phyloP scores from a whole-genome alignment of 2,113 vertebrate species.

The Apus apus region DNA sequence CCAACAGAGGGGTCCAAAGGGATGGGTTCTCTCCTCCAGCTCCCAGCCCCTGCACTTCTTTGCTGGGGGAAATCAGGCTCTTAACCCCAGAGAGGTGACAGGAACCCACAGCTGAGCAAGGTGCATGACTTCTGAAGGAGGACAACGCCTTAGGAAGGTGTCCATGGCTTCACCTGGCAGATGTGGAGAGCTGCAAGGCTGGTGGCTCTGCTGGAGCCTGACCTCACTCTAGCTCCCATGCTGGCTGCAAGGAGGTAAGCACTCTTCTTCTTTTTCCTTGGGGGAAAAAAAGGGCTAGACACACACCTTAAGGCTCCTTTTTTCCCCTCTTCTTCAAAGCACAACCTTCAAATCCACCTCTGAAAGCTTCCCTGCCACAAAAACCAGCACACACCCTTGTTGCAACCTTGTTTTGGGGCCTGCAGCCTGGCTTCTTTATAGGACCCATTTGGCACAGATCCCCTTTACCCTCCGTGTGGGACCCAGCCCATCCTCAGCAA shows the following conservation, averaged over 20 bases:
- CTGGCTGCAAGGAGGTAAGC: neutral
- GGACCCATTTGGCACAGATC: neutral
- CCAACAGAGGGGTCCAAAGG: neutral
- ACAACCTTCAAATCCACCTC: neutral
- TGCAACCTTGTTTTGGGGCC: rapidly evolving
- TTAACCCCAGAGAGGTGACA: neutral
- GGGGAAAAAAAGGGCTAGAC: neutral
- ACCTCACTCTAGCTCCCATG: neutral
- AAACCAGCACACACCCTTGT: neutral
- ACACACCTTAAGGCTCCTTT: neutral
- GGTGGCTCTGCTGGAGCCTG: neutral
- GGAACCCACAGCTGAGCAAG: rapidly evolving
- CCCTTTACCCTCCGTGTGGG: neutral
- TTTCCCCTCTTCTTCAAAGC: neutral
- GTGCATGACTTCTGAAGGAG: neutral
- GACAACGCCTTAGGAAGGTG: rapidly evolving
- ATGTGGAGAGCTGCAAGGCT: neutral
- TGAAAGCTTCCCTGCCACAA: neutral
- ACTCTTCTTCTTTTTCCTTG: neutral
- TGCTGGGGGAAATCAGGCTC: neutral
- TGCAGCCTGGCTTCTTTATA: neutral
- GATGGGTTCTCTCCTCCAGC: neutral
- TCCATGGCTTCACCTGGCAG: neutral
- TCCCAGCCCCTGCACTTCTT: neutral
- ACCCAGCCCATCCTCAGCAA: neutral